These are phyloP conservation scores for Eristalis intricaria DNA, from an alignment of 2,888 invertebrate species.

Conservation along the genomic window DNA sequence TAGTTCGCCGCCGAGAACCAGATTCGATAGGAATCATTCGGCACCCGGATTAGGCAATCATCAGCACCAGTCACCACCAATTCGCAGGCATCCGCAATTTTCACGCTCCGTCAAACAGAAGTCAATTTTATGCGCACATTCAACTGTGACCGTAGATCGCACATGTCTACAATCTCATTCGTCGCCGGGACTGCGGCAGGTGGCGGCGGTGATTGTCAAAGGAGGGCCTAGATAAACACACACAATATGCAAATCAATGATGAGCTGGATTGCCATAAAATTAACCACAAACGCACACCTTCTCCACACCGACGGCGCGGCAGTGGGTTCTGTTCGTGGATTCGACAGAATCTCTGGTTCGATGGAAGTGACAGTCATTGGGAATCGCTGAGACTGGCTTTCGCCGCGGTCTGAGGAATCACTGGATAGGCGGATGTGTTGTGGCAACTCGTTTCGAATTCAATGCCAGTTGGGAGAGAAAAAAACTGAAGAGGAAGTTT, in stretches of 20 bases:
- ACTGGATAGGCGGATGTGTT: background rate
- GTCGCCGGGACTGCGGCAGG: constrained; percentile 34
- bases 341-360: background rate
- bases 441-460: background rate
- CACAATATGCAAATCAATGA: background rate
- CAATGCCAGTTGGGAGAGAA: background rate
- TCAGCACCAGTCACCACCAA: background rate
- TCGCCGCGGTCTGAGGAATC: background rate
- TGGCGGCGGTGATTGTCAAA: constrained; percentile 54
- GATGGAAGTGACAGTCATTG: background rate
- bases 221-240: constrained; percentile 42
- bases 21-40: constrained; percentile 8
- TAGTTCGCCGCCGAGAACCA: constrained; percentile 16
- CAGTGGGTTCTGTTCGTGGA: background rate
- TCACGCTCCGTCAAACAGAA: constrained; percentile 56
- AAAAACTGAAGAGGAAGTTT: background rate
- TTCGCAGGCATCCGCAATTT: constrained; percentile 27
- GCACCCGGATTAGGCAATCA: constrained; percentile 10
- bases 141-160: constrained; percentile 63
- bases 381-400: background rate
- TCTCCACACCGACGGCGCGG: background rate
- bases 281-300: background rate
- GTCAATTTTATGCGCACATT: constrained; percentile 57
- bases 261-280: background rate
- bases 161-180: constrained; percentile 40